Conservation (phyloP, 2,888 invertebrate species). For the Ditula angustiorana region DNA sequence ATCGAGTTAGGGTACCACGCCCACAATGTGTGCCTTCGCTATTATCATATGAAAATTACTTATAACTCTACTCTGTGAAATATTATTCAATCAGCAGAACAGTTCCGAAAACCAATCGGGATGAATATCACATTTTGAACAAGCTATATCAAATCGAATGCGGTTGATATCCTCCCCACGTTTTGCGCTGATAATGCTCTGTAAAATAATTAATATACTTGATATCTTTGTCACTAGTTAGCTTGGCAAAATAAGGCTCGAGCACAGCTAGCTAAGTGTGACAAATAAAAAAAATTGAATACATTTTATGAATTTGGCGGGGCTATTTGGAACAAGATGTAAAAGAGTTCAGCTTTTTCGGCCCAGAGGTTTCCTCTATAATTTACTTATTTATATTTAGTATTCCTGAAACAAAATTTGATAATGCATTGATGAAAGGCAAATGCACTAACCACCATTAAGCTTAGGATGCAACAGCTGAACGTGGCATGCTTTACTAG, state of each 20-base stretch:
- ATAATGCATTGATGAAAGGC: conserved; percentile 7
- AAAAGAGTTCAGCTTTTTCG: not conserved
- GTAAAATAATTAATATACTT: too few species aligned
- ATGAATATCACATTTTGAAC: too few species aligned
- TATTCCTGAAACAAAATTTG: not conserved
- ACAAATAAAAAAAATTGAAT: not conserved
- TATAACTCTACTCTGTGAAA: too few species aligned
- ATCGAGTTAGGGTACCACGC: too few species aligned
- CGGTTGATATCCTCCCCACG: too few species aligned
- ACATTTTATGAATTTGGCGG: not conserved
- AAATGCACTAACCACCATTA: conserved; percentile 38
- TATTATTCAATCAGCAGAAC: too few species aligned
- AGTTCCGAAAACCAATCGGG: too few species aligned
- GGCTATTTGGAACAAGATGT: not conserved
- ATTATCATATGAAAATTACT: too few species aligned
- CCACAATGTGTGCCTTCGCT: too few species aligned
- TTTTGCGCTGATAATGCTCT: too few species aligned
- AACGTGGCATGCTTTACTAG: conserved; percentile 1
- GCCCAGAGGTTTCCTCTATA: not conserved
- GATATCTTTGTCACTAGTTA: not conserved
- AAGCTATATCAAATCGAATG: too few species aligned
- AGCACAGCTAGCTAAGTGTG: not conserved
- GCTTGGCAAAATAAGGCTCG: not conserved
- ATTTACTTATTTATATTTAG: not conserved
- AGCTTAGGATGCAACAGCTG: not conserved